Conservation (phyloP, 1,140 invertebrate species). For the Lasioglossum albipes region DNA sequence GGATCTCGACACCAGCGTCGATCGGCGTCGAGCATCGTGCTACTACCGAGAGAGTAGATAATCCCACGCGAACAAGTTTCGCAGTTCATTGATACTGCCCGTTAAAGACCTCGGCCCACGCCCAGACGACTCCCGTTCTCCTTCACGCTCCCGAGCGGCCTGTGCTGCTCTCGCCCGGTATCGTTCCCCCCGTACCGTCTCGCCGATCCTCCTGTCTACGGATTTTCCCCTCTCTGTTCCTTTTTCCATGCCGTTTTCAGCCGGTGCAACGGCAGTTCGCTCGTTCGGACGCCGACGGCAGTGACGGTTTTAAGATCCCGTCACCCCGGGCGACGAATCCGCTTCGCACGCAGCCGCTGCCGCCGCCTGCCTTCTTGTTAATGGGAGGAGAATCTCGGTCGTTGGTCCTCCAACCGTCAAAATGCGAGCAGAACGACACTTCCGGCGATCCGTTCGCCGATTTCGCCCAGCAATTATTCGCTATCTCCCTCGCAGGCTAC, state of each 20-base stretch:
- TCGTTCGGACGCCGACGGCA: constrained; percentile 35
- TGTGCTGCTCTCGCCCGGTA: too few relatives aligned
- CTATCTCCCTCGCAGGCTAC: too few relatives aligned
- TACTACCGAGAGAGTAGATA: constrained; percentile 47
- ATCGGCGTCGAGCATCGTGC: constrained; percentile 15
- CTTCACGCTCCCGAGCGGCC: neutral
- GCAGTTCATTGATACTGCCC: constrained; percentile 67
- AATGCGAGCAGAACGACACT: neutral
- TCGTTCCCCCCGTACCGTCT: neutral
- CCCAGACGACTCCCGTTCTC: constrained; percentile 27
- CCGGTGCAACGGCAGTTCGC: constrained; percentile 43
- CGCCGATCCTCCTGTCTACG: constrained; percentile 16
- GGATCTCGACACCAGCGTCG: constrained; percentile 13
- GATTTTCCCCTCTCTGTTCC: constrained; percentile 28
- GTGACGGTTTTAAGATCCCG: constrained; percentile 45
- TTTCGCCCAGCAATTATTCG: neutral
- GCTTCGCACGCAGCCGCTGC: neutral
- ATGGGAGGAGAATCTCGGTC: neutral
- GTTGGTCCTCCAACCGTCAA: neutral
- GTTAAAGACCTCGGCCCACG: constrained; percentile 62
- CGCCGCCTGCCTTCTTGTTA: constrained; percentile 5
- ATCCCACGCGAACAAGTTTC: constrained; percentile 67
- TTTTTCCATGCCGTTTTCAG: constrained; percentile 63
- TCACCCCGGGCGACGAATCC: constrained; percentile 32
- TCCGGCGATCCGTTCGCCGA: constrained; percentile 4